phyloP scores from a whole-genome alignment of 1,140 invertebrate genomes.

The roundworm (Caenorhabditis elegans) region DNA sequence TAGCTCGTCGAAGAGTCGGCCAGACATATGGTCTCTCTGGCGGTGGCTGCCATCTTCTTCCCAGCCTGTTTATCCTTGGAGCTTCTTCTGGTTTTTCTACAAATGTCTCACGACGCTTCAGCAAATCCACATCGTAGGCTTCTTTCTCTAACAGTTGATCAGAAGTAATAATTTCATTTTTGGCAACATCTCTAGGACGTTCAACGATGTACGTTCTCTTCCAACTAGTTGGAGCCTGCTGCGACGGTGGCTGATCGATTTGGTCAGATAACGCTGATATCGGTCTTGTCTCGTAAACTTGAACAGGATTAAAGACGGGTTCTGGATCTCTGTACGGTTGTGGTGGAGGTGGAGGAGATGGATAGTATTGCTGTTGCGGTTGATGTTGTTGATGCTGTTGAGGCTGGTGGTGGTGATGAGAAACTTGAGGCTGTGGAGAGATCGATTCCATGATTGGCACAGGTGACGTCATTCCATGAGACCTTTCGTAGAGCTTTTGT shows the following conservation, averaged over 20 bases:
- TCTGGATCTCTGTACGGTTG: not conserved
- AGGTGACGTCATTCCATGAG: slow-evolving; percentile 42
- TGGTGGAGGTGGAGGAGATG: not conserved
- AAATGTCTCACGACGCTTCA: slow-evolving; percentile 59
- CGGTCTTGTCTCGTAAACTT: slow-evolving; percentile 61
- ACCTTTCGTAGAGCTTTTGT: slow-evolving; percentile 48
- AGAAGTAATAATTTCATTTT: slow-evolving; percentile 64
- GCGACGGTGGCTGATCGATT: not conserved
- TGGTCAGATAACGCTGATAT: slow-evolving; percentile 55
- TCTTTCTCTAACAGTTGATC: slow-evolving; percentile 61
- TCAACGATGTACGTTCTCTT: slow-evolving; percentile 63
- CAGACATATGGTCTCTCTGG: slow-evolving; percentile 63
- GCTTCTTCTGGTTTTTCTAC: slow-evolving; percentile 58
- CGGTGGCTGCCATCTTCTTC: slow-evolving; percentile 64
- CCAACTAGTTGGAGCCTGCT: slow-evolving; percentile 54
- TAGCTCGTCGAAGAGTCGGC: slow-evolving; percentile 50
- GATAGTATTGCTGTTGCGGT: not conserved
- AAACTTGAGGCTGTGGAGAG: not conserved
- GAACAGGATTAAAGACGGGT: slow-evolving; percentile 23
- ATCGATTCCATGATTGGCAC: slow-evolving; percentile 41
- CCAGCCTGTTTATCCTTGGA: slow-evolving; percentile 53
- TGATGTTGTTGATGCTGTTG: not conserved
- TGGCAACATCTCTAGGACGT: slow-evolving; percentile 41
- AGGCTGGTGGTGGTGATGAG: not conserved
- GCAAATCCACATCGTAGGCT: slow-evolving; percentile 59